Conservation (phyloP, 2,113 vertebrate species). For the Lota lota region DNA sequence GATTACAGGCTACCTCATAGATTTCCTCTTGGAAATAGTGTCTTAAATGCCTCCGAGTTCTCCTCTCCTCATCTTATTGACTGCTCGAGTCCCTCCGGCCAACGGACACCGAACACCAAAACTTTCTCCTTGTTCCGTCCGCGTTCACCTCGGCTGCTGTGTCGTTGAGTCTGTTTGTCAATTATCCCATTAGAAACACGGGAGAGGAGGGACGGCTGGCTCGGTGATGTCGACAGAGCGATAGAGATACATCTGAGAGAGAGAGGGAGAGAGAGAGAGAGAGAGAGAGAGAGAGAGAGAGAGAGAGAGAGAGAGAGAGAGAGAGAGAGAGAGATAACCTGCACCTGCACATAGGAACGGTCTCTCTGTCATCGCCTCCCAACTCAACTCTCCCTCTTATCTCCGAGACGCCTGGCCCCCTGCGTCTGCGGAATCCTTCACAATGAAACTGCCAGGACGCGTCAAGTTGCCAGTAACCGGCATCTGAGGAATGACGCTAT, state of each 20-base stretch:
- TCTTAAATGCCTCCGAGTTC: neutral
- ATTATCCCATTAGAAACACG: conserved; percentile 53
- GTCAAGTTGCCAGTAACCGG: no score
- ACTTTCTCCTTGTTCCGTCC: conserved; percentile 24
- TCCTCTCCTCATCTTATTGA: conserved; percentile 49
- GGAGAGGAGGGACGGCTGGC: conserved; percentile 5
- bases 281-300: conserved; percentile 21
- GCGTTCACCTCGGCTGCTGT: conserved; percentile 3
- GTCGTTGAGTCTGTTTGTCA: conserved; percentile 40
- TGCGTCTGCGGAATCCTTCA: no score
- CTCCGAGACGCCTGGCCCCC: no score
- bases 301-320: conserved; percentile 15
- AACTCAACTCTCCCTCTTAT: no score
- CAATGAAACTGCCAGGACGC: no score
- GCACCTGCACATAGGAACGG: conserved; percentile 12
- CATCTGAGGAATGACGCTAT: no score
- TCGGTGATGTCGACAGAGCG: conserved; percentile 33
- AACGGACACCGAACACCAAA: neutral
- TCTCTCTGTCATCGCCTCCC: conserved; percentile 7
- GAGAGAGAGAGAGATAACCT: neutral
- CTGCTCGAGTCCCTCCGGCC: neutral
- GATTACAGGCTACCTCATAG: conserved; percentile 27
- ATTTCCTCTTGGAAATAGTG: conserved; percentile 3
- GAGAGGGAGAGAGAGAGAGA: neutral
- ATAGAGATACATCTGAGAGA: conserved; percentile 12